A percentile compares a stretch with the other conserved stretches of the same genome.
Conservation (phyloP, 2,888 invertebrate genomes). For the Neoascia interrupta region DNA sequence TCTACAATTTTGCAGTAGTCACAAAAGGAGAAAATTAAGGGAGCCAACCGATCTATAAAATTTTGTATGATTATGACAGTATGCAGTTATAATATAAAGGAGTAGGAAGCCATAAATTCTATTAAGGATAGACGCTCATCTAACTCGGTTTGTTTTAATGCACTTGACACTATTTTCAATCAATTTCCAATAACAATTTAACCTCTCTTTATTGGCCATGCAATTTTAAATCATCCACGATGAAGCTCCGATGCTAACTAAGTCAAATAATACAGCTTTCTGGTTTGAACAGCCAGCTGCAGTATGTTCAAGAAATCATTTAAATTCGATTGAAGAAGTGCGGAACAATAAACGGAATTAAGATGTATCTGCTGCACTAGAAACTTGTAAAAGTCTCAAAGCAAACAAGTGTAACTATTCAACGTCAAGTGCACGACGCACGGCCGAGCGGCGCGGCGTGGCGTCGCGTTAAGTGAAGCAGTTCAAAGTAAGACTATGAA, state of each 20-base stretch:
- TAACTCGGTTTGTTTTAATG: too few species aligned
- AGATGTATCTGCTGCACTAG: slow-evolving; percentile 9
- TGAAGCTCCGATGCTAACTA: not conserved
- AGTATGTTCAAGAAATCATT: slow-evolving; percentile 16
- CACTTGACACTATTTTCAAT: too few species aligned
- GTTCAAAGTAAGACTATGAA: not conserved
- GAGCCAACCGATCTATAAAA: too few species aligned
- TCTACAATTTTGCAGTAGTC: too few species aligned
- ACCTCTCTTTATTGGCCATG: slow-evolving; percentile 3
- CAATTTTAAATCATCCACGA: not conserved
- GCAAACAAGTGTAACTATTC: slow-evolving; percentile 5
- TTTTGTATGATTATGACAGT: too few species aligned
- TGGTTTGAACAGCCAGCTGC: slow-evolving; percentile 7
- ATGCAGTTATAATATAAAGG: too few species aligned
- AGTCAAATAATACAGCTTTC: slow-evolving; percentile 21
- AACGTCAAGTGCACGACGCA: slow-evolving; percentile 22
- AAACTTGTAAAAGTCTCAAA: not conserved
- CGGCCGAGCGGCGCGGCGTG: too few species aligned
- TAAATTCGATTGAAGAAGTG: slow-evolving; percentile 31
- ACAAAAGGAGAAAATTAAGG: too few species aligned
- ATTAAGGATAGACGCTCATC: too few species aligned
- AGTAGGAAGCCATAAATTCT: too few species aligned
- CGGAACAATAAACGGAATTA: slow-evolving; percentile 2
- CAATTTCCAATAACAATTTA: not conserved
- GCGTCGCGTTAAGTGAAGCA: slow-evolving; percentile 19